Evolutionary conservation across 2,113 vertebrate genomes (phyloP).

Genomic region (Bambusicola thoracicus): DNA sequence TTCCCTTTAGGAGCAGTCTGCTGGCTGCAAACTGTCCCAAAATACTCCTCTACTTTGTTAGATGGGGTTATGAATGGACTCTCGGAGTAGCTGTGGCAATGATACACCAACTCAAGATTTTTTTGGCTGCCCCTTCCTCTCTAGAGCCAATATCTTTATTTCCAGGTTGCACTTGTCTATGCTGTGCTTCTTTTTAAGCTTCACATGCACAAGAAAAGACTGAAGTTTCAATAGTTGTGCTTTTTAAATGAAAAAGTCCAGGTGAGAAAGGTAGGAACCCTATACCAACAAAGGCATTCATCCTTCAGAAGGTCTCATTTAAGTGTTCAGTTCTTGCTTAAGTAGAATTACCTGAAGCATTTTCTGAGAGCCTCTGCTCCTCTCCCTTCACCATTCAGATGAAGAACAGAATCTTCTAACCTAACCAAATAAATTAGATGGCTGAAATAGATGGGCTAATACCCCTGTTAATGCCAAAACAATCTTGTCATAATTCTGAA

Average conservation of each 20-base stretch:
- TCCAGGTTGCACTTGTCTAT: not conserved
- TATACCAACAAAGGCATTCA: not conserved
- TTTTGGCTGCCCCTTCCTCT: not conserved
- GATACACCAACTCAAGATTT: not conserved
- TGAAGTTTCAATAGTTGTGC: not conserved
- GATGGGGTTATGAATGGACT: not conserved
- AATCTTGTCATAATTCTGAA: not conserved
- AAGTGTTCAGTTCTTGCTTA: not conserved
- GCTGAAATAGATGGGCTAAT: not conserved
- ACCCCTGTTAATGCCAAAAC: not conserved
- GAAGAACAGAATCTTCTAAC: not conserved
- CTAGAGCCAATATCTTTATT: not conserved
- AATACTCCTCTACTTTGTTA: slow-evolving; percentile 11
- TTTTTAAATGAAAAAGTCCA: not conserved
- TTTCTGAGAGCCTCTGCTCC: not conserved
- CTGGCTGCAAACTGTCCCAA: slow-evolving; percentile 15
- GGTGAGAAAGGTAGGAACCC: not conserved
- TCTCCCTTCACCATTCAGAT: not conserved
- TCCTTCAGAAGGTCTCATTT: not conserved
- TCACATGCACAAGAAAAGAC: not conserved
- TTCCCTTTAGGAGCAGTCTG: slow-evolving; percentile 31
- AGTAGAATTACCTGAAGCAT: not conserved
- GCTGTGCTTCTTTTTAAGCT: not conserved
- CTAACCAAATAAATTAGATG: not conserved
- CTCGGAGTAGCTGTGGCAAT: not conserved